Evolutionary conservation across 2,113 vertebrate species (phyloP).

Genomic region (Ictalurus punctatus): DNA sequence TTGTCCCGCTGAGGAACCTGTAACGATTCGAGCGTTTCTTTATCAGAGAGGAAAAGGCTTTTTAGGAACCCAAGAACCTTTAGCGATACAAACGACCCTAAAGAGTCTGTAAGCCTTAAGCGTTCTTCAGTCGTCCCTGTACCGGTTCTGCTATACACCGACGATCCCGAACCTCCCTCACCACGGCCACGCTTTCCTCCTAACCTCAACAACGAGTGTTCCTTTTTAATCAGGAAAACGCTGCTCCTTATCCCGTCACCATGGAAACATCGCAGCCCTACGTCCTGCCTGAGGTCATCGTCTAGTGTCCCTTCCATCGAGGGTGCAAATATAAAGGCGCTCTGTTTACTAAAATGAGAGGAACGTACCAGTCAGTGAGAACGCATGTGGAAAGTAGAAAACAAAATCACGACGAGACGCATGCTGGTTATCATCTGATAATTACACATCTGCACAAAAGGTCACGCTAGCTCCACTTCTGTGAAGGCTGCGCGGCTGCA

Average conservation of each 20-base stretch:
- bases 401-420: too few species aligned
- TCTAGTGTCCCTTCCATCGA: conserved; percentile 66
- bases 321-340: conserved; percentile 70
- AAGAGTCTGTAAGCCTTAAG: neutral
- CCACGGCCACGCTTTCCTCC: conserved; percentile 46
- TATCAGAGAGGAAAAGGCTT: neutral
- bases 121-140: neutral
- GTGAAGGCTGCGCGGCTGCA: too few species aligned
- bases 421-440: too few species aligned
- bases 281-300: conserved; percentile 77
- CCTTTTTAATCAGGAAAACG: too few species aligned
- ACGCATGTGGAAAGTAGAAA: neutral
- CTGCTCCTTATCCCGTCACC: conserved; percentile 59
- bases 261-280: conserved; percentile 73
- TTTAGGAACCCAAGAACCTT: neutral
- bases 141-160: conserved; percentile 1
- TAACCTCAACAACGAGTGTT: conserved; percentile 37
- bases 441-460: too few species aligned
- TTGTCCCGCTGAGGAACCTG: neutral
- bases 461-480: too few species aligned
- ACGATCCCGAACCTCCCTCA: conserved; percentile 56
- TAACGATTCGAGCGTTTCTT: neutral
- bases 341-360: conserved; percentile 44
- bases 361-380: neutral
- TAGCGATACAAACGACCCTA: neutral